Percentiles rank a stretch among this genome's conserved stretches.
These are phyloP conservation scores for Melanostigma gelatinosum DNA, from an alignment of 2,113 vertebrate species.

Conservation along the genomic window DNA sequence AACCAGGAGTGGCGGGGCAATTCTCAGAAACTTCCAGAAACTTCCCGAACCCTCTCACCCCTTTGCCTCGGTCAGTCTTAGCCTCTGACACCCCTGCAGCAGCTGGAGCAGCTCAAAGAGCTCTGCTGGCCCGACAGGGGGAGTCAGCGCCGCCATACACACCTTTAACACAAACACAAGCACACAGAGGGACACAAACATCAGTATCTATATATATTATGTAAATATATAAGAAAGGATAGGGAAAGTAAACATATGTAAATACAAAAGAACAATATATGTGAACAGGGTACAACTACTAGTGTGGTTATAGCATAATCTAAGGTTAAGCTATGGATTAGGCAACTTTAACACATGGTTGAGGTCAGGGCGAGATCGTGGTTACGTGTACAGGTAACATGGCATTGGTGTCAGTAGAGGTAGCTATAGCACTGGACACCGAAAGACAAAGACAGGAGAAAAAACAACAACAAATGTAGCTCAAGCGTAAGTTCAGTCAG, in stretches of 20 bases:
- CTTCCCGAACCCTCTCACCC: slow-evolving; percentile 68
- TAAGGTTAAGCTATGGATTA: neutral
- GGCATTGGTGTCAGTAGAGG: neutral
- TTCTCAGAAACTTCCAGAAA: slow-evolving; percentile 76
- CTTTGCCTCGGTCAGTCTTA: slow-evolving; percentile 55
- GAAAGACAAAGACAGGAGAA: neutral
- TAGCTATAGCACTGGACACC: neutral
- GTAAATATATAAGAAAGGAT: neutral
- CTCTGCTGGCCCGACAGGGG: slow-evolving; percentile 53
- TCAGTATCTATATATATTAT: neutral
- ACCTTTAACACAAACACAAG: slow-evolving; percentile 52
- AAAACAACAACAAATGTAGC: neutral
- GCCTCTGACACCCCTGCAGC: slow-evolving; percentile 70
- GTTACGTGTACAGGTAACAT: neutral
- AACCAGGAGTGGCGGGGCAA: slow-evolving; percentile 64
- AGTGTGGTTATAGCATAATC: neutral
- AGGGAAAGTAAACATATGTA: neutral
- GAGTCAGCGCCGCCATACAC: slow-evolving; percentile 27
- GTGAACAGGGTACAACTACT: neutral
- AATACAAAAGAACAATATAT: neutral
- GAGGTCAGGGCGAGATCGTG: neutral
- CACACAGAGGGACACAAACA: slow-evolving; percentile 9
- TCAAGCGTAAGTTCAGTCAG: too few relatives aligned
- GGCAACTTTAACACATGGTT: neutral
- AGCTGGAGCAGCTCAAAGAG: slow-evolving; percentile 76